These are phyloP conservation scores for Tyto alba DNA, from an alignment of 2,113 vertebrate genomes.

Conservation along the genomic window DNA sequence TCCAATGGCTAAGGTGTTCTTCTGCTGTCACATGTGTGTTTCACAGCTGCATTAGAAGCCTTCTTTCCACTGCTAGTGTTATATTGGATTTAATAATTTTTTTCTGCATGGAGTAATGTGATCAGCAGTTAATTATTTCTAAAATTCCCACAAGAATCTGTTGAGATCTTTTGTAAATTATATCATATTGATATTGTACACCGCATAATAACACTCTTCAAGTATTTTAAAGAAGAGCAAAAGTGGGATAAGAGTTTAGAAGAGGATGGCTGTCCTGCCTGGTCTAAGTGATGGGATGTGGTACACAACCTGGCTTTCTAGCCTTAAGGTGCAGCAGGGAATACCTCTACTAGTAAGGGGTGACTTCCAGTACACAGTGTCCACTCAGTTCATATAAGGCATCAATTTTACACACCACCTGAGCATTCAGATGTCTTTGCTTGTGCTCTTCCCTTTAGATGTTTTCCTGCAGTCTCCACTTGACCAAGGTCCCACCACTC, in stretches of 20 bases:
- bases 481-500: rapidly evolving
- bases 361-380: background rate
- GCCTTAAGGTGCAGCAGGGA: background rate
- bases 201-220: background rate
- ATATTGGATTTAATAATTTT: background rate
- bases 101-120: background rate
- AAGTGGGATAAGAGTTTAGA: background rate
- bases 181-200: background rate
- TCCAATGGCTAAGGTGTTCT: background rate
- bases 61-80: background rate
- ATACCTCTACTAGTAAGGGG: background rate
- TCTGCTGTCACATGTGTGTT: background rate
- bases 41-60: background rate
- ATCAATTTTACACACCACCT: background rate
- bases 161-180: background rate
- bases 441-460: background rate
- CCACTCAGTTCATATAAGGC: rapidly evolving
- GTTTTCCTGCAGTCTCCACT: background rate
- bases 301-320: background rate
- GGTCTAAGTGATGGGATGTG: background rate
- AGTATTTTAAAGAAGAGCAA: background rate
- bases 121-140: background rate
- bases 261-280: background rate
- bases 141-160: background rate
- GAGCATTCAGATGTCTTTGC: background rate